Evolutionary conservation across 53 echinoderm and acorn worm genomes (phyloP).

Genomic region (Astropecten irregularis): DNA sequence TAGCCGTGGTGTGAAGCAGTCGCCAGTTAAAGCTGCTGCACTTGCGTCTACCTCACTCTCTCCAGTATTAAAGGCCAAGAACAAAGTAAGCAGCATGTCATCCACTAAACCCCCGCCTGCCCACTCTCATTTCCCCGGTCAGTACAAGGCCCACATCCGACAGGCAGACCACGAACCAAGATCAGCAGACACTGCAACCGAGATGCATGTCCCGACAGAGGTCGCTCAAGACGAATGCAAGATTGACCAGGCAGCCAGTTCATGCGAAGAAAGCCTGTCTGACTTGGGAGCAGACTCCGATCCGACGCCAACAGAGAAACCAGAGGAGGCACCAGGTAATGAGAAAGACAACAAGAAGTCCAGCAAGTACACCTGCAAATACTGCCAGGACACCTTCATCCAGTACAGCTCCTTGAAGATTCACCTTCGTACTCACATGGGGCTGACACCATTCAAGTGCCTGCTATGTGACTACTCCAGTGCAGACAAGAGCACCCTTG

Average conservation of each 20-base stretch:
- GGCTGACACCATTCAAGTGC: slow-evolving; percentile 95
- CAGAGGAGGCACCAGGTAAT: slow-evolving; percentile 45
- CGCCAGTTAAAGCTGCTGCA: slow-evolving; percentile 70
- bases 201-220: slow-evolving; percentile 83
- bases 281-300: slow-evolving; percentile 52
- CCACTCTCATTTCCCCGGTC: slow-evolving; percentile 26
- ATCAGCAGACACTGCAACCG: slow-evolving; percentile 77
- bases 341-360: slow-evolving; percentile 51
- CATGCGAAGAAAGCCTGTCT: slow-evolving; percentile 2
- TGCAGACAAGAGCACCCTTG: slow-evolving; percentile 97
- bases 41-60: slow-evolving; percentile 4
- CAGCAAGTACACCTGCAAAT: slow-evolving; percentile 77
- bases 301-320: slow-evolving; percentile 26
- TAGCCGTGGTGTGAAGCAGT: slow-evolving; percentile 44
- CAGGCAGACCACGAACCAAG: slow-evolving; percentile 58
- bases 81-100: slow-evolving; percentile 10
- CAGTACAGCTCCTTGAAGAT: slow-evolving; percentile 93
- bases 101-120: slow-evolving; percentile 12
- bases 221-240: slow-evolving; percentile 63
- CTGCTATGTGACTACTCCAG: slow-evolving; percentile 97
- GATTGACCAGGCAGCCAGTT: slow-evolving; percentile 15
- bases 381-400: slow-evolving; percentile 89
- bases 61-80: neutral
- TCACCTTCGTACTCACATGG: slow-evolving; percentile 93
- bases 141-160: slow-evolving; percentile 37